Evolutionary conservation across 2,888 invertebrate species (phyloP), one percentile per base, ranked within the genome.

Genomic region (Acanthosepion pharaonis): DNA sequence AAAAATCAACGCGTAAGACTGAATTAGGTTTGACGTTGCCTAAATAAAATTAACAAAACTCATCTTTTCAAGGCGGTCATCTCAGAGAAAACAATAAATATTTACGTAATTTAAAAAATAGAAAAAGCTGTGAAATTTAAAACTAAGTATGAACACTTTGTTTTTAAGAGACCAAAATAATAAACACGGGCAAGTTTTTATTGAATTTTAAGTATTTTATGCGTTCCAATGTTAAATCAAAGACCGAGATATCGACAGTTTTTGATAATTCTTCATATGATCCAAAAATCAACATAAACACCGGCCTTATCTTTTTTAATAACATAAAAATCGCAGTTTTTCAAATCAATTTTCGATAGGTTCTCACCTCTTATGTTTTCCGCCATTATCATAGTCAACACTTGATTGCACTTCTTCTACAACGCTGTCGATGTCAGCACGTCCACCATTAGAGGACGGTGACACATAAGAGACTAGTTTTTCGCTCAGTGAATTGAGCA

Each of bases 401-500:
- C n/a, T 78, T 78, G 78, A n/a, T 78, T 78, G 78, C 23, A 78
- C n/a, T 78, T 33, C 9, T 78, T 78, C 78, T 78, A 78, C n/a
- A n/a, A 78, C 78, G 78, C 8, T 78, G n/a, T 78, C 78, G 78
- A 23, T 78, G 78, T n/a, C 78, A 33, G 15, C 78, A 78, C n/a
- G 78, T 78, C 78, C 78, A n/a, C 78, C n/a, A 78, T 78, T n/a
- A 78, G 78, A 33, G 78, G 78, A 78, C 78, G 78, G 78, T n/a
- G 78, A 78, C 78, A 78, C 78, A 11, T 78, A 78, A 78, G 78
- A 78, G n/a, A 78, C 78, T 33, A 78, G 18, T 78, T 78, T 78
- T 78, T 33, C 78, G 78, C 78, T 78, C 78, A 78, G 78, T 78
- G 78, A 78, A 78, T 78, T 78, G 78, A 78, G 78, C 78, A 78